Percentiles rank a stretch among this genome's conserved stretches.
phyloP scores from a whole-genome alignment of 2,797 vertebrate species.

The Microtus agrestis region DNA sequence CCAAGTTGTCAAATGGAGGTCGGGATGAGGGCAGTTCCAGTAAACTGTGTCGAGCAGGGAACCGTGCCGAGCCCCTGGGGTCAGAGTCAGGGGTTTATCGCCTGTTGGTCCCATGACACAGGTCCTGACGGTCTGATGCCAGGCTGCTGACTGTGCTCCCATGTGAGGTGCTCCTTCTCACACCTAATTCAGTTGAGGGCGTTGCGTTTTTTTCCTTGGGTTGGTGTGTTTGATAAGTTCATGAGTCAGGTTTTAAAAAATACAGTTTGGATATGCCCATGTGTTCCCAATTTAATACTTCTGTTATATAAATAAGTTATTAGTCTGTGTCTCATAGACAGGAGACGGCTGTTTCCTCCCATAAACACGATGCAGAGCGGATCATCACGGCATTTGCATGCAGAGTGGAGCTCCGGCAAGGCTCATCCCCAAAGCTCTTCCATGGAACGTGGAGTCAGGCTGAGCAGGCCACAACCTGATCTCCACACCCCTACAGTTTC shows the following conservation, averaged over 20 bases:
- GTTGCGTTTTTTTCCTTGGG: not conserved
- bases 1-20: not conserved
- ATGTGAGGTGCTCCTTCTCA: too few species aligned
- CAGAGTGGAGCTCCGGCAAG: not conserved
- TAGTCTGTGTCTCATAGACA: not conserved
- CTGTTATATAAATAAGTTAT: not conserved
- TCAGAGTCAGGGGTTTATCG: not conserved
- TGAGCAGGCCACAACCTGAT: not conserved
- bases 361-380: not conserved
- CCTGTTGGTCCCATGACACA: not conserved
- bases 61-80: too few species aligned
- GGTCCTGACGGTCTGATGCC: not conserved
- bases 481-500: not conserved
- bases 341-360: not conserved
- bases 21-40: not conserved
- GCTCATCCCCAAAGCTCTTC: not conserved
- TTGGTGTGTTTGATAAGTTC: not conserved
- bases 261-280: not conserved
- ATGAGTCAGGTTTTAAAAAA: too few species aligned
- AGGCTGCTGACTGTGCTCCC: too few species aligned
- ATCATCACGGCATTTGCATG: not conserved
- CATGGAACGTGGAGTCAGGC: too few species aligned
- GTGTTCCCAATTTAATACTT: not conserved
- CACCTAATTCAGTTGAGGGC: not conserved
- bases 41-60: not conserved